A percentile compares a stretch with the other conserved stretches of the same genome.
phyloP scores from a whole-genome alignment of 1,140 invertebrate genomes.

The Drosophila takahashii region DNA sequence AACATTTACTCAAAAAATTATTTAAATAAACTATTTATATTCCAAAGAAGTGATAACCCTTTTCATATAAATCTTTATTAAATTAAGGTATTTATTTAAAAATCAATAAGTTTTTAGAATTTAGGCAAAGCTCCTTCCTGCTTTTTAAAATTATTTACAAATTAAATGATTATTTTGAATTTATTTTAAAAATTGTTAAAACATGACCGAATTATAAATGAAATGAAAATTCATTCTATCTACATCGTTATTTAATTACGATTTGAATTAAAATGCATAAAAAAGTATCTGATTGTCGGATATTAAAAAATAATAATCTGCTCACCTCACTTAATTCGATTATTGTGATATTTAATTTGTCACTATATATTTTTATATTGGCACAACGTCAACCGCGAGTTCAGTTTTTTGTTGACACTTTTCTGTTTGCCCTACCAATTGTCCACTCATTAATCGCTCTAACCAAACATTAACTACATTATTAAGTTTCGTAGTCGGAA shows the following conservation, averaged over 20 bases:
- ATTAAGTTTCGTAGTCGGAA: constrained; percentile 35
- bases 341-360: constrained; percentile 45
- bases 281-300: neutral
- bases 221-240: neutral
- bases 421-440: constrained; percentile 58
- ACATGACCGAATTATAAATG: neutral
- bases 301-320: neutral
- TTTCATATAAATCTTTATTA: neutral
- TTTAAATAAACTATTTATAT: neutral
- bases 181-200: neutral
- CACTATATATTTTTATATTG: constrained; percentile 38
- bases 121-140: too few species aligned
- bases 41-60: neutral
- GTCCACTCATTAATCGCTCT: constrained; percentile 52
- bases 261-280: neutral
- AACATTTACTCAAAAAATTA: neutral
- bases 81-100: neutral
- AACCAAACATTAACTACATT: constrained; percentile 56
- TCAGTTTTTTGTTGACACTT: constrained; percentile 50
- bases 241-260: neutral
- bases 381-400: constrained; percentile 16
- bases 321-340: constrained; percentile 17
- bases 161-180: neutral
- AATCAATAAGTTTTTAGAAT: too few species aligned
- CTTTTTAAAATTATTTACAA: neutral